Percentiles rank a stretch among this genome's conserved stretches.
Evolutionary conservation across 1,140 invertebrate genomes (phyloP).

Genomic region (Portunus trituberculatus): DNA sequence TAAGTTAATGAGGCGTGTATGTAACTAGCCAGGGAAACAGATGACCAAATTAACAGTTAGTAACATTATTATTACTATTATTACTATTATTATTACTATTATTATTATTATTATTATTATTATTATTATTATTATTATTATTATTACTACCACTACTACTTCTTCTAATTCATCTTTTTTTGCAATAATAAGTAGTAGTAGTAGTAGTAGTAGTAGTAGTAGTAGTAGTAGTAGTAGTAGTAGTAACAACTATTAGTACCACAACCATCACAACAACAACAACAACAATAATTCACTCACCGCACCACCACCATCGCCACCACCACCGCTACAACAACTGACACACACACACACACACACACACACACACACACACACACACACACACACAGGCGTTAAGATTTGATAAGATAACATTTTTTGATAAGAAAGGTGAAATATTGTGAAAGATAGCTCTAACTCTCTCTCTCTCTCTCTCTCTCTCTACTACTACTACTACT

Average conservation of each 20-base stretch:
- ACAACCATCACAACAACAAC: not conserved
- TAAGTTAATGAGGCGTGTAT: too few species aligned
- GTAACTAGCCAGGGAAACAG: too few species aligned
- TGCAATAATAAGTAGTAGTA: not conserved
- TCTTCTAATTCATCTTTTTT: not conserved
- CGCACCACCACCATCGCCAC: too few species aligned
- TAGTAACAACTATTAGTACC: not conserved
- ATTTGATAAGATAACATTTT: too few species aligned
- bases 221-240: conserved; percentile 22
- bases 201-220: conserved; percentile 23
- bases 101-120: not conserved
- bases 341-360: conserved; percentile 32
- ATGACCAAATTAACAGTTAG: not conserved
- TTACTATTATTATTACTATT: not conserved
- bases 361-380: conserved; percentile 32
- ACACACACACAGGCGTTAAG: not conserved
- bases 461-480: too few species aligned
- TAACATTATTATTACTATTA: conserved; percentile 2
- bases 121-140: not conserved
- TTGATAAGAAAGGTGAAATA: too few species aligned
- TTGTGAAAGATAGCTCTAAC: too few species aligned
- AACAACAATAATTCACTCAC: not conserved
- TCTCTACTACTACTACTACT: too few species aligned
- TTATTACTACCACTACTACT: conserved; percentile 32
- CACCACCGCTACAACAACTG: not conserved